Conservation (phyloP, 2,113 vertebrate species). For the Sitta europaea region DNA sequence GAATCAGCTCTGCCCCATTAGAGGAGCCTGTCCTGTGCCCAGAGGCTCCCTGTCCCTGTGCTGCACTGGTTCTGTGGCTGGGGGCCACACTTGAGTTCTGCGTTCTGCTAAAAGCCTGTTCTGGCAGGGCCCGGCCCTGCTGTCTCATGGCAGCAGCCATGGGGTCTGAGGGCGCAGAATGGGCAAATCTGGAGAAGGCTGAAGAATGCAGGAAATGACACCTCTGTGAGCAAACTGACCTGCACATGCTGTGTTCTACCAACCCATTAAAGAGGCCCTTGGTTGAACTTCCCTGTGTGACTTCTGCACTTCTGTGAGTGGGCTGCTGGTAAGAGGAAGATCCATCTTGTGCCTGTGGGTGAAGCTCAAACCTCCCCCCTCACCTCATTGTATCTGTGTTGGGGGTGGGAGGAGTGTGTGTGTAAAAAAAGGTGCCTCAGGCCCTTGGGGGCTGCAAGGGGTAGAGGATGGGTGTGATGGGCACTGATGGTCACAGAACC, state of each 20-base stretch:
- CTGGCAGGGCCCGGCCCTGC: background rate
- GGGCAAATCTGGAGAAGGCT: background rate
- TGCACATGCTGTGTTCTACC: background rate
- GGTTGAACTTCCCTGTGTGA: background rate
- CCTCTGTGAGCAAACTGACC: background rate
- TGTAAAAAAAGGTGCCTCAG: background rate
- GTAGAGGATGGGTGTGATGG: no score
- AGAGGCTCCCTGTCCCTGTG: background rate
- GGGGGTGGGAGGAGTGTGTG: background rate
- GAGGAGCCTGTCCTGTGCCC: background rate
- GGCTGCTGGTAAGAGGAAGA: background rate
- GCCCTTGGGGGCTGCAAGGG: background rate
- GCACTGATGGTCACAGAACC: background rate
- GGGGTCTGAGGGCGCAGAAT: background rate
- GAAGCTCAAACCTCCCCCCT: background rate
- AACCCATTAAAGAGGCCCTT: conserved; percentile 28
- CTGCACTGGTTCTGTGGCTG: background rate
- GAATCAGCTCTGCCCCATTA: accelerated
- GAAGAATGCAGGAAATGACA: background rate
- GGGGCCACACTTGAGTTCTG: background rate
- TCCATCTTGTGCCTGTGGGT: no score
- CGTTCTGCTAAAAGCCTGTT: background rate
- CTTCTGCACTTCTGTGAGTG: background rate
- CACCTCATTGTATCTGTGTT: accelerated
- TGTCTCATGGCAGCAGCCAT: accelerated